These are phyloP conservation scores for Lochmaea crataegi DNA, from an alignment of 2,888 invertebrate genomes.

Conservation along the genomic window DNA sequence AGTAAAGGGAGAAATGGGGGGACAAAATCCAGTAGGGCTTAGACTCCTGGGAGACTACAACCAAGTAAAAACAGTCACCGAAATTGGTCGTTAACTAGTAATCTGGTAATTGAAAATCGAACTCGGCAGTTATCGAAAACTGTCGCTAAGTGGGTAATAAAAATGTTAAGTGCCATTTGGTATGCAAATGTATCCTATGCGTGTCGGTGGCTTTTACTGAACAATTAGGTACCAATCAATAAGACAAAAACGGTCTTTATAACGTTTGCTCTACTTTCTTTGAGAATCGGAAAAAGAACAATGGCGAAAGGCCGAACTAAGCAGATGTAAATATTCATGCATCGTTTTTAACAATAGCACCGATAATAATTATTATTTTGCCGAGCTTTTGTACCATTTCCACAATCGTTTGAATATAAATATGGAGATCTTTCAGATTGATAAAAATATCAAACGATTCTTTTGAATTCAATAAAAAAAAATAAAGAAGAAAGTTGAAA, in stretches of 20 bases:
- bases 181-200: neutral
- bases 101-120: too few relatives aligned
- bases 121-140: too few relatives aligned
- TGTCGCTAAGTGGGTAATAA: too few relatives aligned
- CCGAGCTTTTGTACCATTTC: slow-evolving; percentile 14
- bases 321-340: slow-evolving; percentile 37
- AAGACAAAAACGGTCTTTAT: slow-evolving; percentile 1
- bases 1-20: too few relatives aligned
- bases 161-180: too few relatives aligned
- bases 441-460: neutral
- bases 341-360: slow-evolving; percentile 31
- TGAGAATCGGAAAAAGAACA: slow-evolving; percentile 8
- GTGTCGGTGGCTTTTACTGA: neutral
- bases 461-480: slow-evolving; percentile 11
- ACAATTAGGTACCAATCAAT: slow-evolving; percentile 8
- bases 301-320: slow-evolving; percentile 11
- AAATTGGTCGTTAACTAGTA: too few relatives aligned
- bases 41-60: too few relatives aligned
- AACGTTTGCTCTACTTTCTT: slow-evolving; percentile 9
- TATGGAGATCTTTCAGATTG: slow-evolving; percentile 2
- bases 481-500: too few relatives aligned
- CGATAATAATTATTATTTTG: slow-evolving; percentile 20
- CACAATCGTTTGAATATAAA: too few relatives aligned
- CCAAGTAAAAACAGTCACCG: too few relatives aligned
- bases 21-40: too few relatives aligned